Base-by-base conservation (phyloP, 2,888 invertebrate genomes). In the Heliconius cydno region DNA sequence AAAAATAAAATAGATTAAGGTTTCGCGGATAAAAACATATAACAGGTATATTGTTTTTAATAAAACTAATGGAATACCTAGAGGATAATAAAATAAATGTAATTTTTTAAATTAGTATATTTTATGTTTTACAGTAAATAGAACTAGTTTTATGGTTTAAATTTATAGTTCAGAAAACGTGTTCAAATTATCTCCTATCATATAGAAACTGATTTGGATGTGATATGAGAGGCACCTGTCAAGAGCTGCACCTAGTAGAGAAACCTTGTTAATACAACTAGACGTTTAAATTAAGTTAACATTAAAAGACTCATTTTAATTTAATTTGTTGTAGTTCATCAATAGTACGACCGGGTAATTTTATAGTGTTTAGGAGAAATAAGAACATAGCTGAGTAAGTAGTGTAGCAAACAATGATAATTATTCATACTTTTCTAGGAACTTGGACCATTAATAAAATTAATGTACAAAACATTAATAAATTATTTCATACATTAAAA, bases 261-360 rank as follows among this genome's bases (percentile, higher is more conserved):
- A 73, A 73, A 57, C 72, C 72, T 57, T 73, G 57, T 52, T 73
- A 34, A 57, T 13, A 22, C n/a, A 73, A 57, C 30, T 28, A 52
- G 13, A 57, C 34, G 52, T 57, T 57, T 30, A 34, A 73, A 73
- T 57, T 73, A 52, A 34, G n/a, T 73, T 73, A 57, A 57, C 34
- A n/a, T 73, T 71, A 46, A 71, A 28, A 46, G 25, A 52, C 22
- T 28, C 52, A 52, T 71, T 52, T 34, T 34, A 19, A 22, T 28
- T 71, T 28, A 73, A 73, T 73, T 34, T 34, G 7, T 34, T 57
- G 1, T 34, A 73, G 22, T 73, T 34, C 3, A 72, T 22, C 71
- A 52, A 57, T 57, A 72, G 72, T 57, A 30, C 13, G 30, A 57
- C 30, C 13, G 52, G 5, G 1, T 12, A 52, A 30, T 34, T 72